Evolutionary conservation across 2,113 vertebrate genomes (phyloP).

Genomic region (Phylloscopus trochilus): DNA sequence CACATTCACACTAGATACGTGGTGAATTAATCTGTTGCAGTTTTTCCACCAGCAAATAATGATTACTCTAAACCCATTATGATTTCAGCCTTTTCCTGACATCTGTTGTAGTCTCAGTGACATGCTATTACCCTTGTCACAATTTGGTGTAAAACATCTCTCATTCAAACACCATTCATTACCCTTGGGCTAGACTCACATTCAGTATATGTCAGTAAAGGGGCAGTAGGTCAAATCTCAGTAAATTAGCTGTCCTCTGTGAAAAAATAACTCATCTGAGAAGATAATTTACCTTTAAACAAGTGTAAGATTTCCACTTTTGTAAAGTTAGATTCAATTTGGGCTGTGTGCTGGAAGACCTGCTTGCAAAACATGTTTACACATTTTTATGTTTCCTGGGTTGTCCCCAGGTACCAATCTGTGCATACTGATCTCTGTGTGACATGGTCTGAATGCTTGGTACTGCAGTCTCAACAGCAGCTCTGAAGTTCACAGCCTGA

Average conservation of each 20-base stretch:
- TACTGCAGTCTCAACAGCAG: neutral
- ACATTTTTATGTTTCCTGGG: neutral
- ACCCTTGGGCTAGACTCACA: slow-evolving; percentile 17
- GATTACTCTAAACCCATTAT: slow-evolving; percentile 11
- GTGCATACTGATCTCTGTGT: neutral
- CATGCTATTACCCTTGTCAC: slow-evolving; percentile 55
- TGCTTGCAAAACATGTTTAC: neutral
- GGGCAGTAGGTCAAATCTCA: slow-evolving; percentile 25
- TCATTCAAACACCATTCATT: slow-evolving; percentile 28
- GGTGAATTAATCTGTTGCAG: slow-evolving; percentile 1
- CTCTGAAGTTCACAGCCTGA: neutral
- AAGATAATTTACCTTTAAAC: slow-evolving; percentile 26
- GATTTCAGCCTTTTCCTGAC: slow-evolving; percentile 25
- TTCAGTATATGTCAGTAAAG: neutral
- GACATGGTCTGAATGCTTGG: neutral
- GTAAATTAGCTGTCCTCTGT: slow-evolving; percentile 33
- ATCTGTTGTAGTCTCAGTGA: slow-evolving; percentile 44
- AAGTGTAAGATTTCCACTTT: neutral
- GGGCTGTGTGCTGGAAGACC: neutral
- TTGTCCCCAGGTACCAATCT: neutral
- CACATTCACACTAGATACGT: neutral
- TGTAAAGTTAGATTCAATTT: neutral
- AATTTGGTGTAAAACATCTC: slow-evolving; percentile 45
- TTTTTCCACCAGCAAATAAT: slow-evolving; percentile 11
- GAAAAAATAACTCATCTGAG: slow-evolving; percentile 23